Base-by-base conservation (phyloP, 35 echinoderm and acorn worm species). In the Heliocidaris tuberculata region DNA sequence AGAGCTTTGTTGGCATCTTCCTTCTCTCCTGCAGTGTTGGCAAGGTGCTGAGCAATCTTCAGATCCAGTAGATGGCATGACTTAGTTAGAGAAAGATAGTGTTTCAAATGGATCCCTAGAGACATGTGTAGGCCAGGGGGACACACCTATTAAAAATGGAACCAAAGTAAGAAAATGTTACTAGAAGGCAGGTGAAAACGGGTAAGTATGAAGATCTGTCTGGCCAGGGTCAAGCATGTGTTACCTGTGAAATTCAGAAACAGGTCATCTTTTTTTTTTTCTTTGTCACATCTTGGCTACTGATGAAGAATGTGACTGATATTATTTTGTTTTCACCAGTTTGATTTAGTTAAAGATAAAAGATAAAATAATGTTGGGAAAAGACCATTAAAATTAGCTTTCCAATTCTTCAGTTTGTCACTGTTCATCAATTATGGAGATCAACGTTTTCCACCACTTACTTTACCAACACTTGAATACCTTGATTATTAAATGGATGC, bases 271-370 rank as follows among this genome's bases (percentile, higher is more conserved):
- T 19, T 2, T 92, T 32, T 19, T 2, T 17, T 92, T 4, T 49
- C 13, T 92, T 92, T 92, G 90, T 92, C 90, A 92, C 90, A 50
- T 92, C 90, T 42, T 92, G 90, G 90, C 90, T 92, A 92, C 90
- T 92, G 90, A 92, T 92, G 90, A 92, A 31, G 90, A 92, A 92
- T 92, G 90, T 92, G 90, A 92, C 90, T 90, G 32, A 90, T 90
- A 7, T 90, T 42, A 52, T 52, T 52, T 52, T 52, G 50, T 52
- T 52, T 52, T 42, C 35, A 1, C 35, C 35, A 42, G 35, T 42
- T 42, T 42, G 35, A 42, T 42, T 42, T 42, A 42, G 0, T 42
- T 42, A 42, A 42, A 42, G 35, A 42, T 42, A 1, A 42, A 42
- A 42, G 35, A 42, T 42, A 42, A 42, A 42, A 1, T 3, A 42